Evolutionary conservation across 2,113 vertebrate species (phyloP).

Genomic region (Anoplopoma fimbria): DNA sequence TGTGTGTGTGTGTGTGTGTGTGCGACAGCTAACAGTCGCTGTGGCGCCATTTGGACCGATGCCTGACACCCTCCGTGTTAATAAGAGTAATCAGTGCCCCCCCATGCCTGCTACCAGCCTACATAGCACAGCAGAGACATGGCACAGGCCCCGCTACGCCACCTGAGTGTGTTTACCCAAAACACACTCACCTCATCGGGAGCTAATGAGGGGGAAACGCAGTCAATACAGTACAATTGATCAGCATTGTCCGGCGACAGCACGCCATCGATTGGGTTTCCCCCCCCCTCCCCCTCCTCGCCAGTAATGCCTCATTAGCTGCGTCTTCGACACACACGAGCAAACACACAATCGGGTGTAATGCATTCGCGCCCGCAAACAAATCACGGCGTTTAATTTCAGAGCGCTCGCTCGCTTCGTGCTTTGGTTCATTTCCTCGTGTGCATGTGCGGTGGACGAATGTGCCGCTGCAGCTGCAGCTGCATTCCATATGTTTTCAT

Average conservation of each 20-base stretch:
- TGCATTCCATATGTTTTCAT: slow-evolving; percentile 61
- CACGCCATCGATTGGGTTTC: slow-evolving; percentile 77
- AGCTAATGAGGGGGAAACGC: slow-evolving; percentile 81
- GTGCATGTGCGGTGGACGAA: no score
- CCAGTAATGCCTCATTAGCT: slow-evolving; percentile 80
- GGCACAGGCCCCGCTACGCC: slow-evolving; percentile 82
- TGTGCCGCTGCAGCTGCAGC: slow-evolving; percentile 20
- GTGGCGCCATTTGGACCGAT: slow-evolving; percentile 95
- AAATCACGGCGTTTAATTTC: slow-evolving; percentile 68
- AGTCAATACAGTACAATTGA: slow-evolving; percentile 81
- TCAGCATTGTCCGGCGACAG: slow-evolving; percentile 79
- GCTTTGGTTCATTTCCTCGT: slow-evolving; percentile 59
- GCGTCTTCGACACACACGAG: slow-evolving; percentile 60
- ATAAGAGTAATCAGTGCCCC: slow-evolving; percentile 98
- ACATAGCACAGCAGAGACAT: slow-evolving; percentile 91
- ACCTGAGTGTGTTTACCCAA: slow-evolving; percentile 87
- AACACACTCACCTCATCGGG: slow-evolving; percentile 79
- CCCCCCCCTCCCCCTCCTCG: slow-evolving; percentile 3
- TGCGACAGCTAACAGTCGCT: slow-evolving; percentile 89
- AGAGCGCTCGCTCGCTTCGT: slow-evolving; percentile 21
- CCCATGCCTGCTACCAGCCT: slow-evolving; percentile 93
- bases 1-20: slow-evolving; percentile 51
- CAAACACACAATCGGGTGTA: slow-evolving; percentile 68
- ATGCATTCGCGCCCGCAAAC: slow-evolving; percentile 51
- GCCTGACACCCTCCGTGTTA: slow-evolving; percentile 94